Evolutionary conservation across 2,888 invertebrate genomes (phyloP), one percentile per base, ranked within the genome.

Genomic region (Dasysyrphus albostriatus): DNA sequence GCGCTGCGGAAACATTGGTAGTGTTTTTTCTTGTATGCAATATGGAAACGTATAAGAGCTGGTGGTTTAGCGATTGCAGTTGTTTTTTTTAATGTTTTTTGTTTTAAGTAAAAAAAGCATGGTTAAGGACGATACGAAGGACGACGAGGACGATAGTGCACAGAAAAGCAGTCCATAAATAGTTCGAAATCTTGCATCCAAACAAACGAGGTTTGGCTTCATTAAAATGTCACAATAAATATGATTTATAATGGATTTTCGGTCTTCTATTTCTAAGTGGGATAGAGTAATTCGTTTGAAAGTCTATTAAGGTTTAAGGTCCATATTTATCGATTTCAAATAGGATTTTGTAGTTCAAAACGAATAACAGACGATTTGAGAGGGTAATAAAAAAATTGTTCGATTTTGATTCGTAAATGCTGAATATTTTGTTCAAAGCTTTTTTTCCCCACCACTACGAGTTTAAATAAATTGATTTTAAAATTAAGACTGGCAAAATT

Each of bases 151-250:
- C 12, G 44, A n/a, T 34, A 6, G 47, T 47, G 10, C 32, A 49
- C 37, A 49, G 39, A 39, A n/a, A n/a, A 69, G 39, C 6, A 59
- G n/a, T 76, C 39, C 67, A 76, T 76, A 67, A 67, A 75, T 65
- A 44, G 19, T 65, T 19, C 12, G 49, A 32, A 67, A 19, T 67
- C 19, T 56, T 34, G 65, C n/a, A 34, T 24, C 44, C 19, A 47
- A 24, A 34, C 2, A 47, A 49, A 34, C 32, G 32, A 19, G 47
- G 76, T 59, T 49, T 49, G 73, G 51, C 61, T 47, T 76, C 76
- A 82, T 76, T 76, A 75, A 76, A 82, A 24, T 63, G 81, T 72
- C 81, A 56, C 75, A 76, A 56, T 82, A 72, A 75, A 82, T 54
- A 58, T 65, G 76, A 82, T 82, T 82, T 82, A 81, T 63, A 42